These are phyloP conservation scores for Drosophila micromelanica DNA, from an alignment of 1,140 invertebrate genomes.

Conservation along the genomic window DNA sequence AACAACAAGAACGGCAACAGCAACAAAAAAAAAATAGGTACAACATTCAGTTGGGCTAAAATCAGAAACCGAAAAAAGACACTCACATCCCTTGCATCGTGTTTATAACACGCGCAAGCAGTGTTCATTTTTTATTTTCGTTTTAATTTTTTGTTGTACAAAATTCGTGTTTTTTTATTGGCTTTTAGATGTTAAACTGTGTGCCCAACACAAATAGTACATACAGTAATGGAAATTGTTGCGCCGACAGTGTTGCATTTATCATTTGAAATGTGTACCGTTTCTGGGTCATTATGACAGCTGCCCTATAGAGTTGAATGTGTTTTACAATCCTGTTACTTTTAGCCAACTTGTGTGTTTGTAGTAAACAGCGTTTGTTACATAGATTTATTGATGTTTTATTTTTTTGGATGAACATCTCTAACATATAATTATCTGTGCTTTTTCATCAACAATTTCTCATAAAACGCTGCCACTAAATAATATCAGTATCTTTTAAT, in stretches of 20 bases:
- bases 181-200: constrained; percentile 63
- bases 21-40: constrained; percentile 34
- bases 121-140: constrained; percentile 15
- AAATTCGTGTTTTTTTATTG: constrained; percentile 59
- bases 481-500: too few relatives aligned
- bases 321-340: constrained; percentile 13
- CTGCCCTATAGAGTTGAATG: neutral
- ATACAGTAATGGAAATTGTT: constrained; percentile 75
- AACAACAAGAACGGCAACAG: constrained; percentile 20
- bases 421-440: too few relatives aligned
- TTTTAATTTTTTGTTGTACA: constrained; percentile 32
- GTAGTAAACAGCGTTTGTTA: too few relatives aligned
- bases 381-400: too few relatives aligned
- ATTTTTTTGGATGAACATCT: too few relatives aligned
- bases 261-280: constrained; percentile 22
- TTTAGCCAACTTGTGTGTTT: neutral
- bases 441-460: too few relatives aligned
- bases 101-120: constrained; percentile 23
- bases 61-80: constrained; percentile 22
- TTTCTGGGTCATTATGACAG: constrained; percentile 37
- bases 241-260: constrained; percentile 49
- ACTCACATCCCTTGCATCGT: neutral
- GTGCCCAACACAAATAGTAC: constrained; percentile 22
- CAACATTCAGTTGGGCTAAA: constrained; percentile 28
- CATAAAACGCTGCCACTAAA: too few relatives aligned